Evolutionary conservation across 2,888 invertebrate species (phyloP).

Genomic region (Apeira syringaria): DNA sequence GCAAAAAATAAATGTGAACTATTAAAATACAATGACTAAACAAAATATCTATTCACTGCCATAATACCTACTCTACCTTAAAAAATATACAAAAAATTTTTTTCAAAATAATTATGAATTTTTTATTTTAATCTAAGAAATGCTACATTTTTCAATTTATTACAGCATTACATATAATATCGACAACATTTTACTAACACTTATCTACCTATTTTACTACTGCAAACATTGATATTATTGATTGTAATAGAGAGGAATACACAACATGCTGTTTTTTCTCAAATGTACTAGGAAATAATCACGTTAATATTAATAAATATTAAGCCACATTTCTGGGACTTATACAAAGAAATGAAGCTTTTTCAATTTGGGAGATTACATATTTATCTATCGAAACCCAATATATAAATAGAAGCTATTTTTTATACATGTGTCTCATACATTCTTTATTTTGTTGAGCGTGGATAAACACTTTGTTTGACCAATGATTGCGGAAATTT

Average conservation of each 20-base stretch:
- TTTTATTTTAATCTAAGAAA: conserved; percentile 18
- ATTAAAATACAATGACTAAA: conserved; percentile 5
- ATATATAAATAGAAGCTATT: too few relatives aligned
- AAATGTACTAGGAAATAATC: conserved; percentile 3
- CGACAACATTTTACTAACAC: conserved; percentile 64
- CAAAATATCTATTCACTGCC: conserved; percentile 3
- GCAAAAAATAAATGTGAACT: conserved; percentile 6
- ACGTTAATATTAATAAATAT: too few relatives aligned
- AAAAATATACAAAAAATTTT: conserved; percentile 5
- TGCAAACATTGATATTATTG: conserved; percentile 56
- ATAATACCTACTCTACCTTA: conserved; percentile 8
- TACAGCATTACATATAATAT: conserved; percentile 47
- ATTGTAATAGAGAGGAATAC: conserved; percentile 32
- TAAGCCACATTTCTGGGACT: too few relatives aligned
- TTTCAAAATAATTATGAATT: conserved; percentile 5
- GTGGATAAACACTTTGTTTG: too few relatives aligned
- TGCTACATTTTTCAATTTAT: conserved; percentile 37
- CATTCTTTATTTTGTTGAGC: too few relatives aligned
- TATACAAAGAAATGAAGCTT: too few relatives aligned
- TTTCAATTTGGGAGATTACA: too few relatives aligned
- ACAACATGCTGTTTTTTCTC: conserved; percentile 19
- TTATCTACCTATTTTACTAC: conserved; percentile 66
- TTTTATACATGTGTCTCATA: too few relatives aligned
- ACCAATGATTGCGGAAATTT: too few relatives aligned
- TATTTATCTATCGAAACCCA: too few relatives aligned